Evolutionary conservation across 2,113 vertebrate species (phyloP).

Genomic region (Fregetta grallaria): DNA sequence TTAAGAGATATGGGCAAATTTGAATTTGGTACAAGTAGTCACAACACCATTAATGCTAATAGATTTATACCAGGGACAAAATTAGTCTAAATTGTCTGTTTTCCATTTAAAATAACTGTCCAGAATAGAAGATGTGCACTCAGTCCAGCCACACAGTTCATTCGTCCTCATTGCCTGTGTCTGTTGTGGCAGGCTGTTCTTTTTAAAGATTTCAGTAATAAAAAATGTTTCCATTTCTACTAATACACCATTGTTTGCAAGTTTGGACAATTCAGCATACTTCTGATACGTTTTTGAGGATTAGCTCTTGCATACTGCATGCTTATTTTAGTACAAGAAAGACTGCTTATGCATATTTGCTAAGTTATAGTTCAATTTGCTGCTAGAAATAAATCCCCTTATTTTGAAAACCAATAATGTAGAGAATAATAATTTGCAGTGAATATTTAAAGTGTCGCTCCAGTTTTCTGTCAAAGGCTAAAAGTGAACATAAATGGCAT

Average conservation of each 20-base stretch:
- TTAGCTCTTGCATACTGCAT: background rate
- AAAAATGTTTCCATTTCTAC: background rate
- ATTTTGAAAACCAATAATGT: background rate
- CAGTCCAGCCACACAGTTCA: background rate
- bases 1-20: background rate
- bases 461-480: background rate
- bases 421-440: background rate
- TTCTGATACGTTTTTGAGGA: background rate
- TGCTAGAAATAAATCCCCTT: background rate
- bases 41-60: background rate
- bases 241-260: background rate
- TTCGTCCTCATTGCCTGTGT: background rate
- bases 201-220: background rate
- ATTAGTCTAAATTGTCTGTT: background rate
- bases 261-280: background rate
- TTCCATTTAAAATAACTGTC: background rate
- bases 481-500: background rate
- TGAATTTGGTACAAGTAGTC: background rate
- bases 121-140: background rate
- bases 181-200: background rate
- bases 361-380: background rate
- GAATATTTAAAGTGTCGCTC: background rate
- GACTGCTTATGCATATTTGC: background rate
- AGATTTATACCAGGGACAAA: background rate
- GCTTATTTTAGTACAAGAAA: constrained; percentile 2